Conservation (phyloP, 2,888 invertebrate genomes). For the Apotomis turbidana region DNA sequence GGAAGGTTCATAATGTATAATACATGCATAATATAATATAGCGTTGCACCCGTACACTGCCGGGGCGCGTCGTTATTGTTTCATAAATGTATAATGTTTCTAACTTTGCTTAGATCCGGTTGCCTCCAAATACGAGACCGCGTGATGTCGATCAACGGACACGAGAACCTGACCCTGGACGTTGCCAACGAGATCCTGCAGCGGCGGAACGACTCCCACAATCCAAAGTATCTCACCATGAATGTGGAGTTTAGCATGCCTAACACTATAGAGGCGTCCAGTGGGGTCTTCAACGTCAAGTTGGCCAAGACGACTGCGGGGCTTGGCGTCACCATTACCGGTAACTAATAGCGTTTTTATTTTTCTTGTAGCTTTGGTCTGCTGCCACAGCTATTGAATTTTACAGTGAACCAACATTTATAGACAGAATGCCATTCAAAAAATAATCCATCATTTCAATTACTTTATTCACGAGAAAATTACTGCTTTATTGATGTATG, state of each 20-base stretch:
- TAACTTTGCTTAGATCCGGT: slow-evolving; percentile 82
- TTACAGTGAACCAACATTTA: no score
- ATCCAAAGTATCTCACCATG: slow-evolving; percentile 87
- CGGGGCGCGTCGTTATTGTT: no score
- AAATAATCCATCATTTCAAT: no score
- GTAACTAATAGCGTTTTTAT: slow-evolving; percentile 65
- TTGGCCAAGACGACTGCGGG: slow-evolving; percentile 91
- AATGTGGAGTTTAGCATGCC: slow-evolving; percentile 96
- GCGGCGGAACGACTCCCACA: slow-evolving; percentile 83
- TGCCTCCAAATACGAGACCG: slow-evolving; percentile 92
- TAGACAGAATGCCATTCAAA: no score
- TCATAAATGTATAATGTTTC: no score
- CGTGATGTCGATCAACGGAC: slow-evolving; percentile 92
- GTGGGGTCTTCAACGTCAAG: slow-evolving; percentile 95
- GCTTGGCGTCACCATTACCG: slow-evolving; percentile 95
- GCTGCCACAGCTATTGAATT: no score
- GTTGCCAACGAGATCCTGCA: slow-evolving; percentile 85
- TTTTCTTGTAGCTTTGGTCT: slow-evolving; percentile 13
- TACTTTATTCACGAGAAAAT: no score
- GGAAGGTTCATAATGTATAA: no score
- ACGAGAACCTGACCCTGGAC: slow-evolving; percentile 86
- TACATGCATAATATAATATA: no score
- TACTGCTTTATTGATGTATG: no score
- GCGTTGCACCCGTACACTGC: no score
- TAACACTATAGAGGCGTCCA: slow-evolving; percentile 94